Percentiles rank a stretch among this genome's conserved stretches.
These are phyloP conservation scores for Diplodus puntazzo DNA, from an alignment of 2,797 vertebrate genomes.

Conservation along the genomic window DNA sequence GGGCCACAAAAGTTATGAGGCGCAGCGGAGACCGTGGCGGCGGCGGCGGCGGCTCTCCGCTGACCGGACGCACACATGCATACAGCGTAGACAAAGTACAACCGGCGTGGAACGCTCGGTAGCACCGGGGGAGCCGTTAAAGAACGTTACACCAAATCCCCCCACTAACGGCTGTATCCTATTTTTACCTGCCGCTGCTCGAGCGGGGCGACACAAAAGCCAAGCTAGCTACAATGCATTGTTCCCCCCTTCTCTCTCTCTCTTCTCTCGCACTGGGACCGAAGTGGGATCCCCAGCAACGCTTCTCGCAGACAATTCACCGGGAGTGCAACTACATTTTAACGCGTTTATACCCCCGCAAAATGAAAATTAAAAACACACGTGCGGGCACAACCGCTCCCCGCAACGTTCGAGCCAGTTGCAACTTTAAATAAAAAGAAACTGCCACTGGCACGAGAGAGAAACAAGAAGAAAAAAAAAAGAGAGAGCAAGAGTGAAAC, in stretches of 20 bases:
- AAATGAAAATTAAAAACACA: conserved; percentile 1
- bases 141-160: conserved; percentile 54
- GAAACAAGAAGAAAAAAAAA: conserved; percentile 43
- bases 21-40: conserved; percentile 31
- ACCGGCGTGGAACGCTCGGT: neutral
- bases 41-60: neutral
- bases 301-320: conserved; percentile 7
- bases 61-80: conserved; percentile 27
- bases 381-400: conserved; percentile 24
- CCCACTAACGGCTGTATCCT: conserved; percentile 69
- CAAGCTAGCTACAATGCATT: conserved; percentile 71
- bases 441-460: conserved; percentile 10
- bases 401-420: neutral
- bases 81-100: conserved; percentile 24
- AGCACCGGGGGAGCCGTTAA: conserved; percentile 7
- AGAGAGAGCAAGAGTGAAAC: conserved; percentile 67
- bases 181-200: conserved; percentile 65
- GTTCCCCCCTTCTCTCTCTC: conserved; percentile 54
- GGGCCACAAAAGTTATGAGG: conserved; percentile 74
- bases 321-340: neutral
- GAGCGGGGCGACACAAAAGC: conserved; percentile 66
- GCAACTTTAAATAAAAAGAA: conserved; percentile 42
- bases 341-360: too few species aligned
- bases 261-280: conserved; percentile 20
- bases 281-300: conserved; percentile 46